A percentile compares a stretch with the other conserved stretches of the same genome.
These are phyloP conservation scores for Donacobius atricapilla DNA, from an alignment of 2,113 vertebrate genomes.

Conservation along the genomic window DNA sequence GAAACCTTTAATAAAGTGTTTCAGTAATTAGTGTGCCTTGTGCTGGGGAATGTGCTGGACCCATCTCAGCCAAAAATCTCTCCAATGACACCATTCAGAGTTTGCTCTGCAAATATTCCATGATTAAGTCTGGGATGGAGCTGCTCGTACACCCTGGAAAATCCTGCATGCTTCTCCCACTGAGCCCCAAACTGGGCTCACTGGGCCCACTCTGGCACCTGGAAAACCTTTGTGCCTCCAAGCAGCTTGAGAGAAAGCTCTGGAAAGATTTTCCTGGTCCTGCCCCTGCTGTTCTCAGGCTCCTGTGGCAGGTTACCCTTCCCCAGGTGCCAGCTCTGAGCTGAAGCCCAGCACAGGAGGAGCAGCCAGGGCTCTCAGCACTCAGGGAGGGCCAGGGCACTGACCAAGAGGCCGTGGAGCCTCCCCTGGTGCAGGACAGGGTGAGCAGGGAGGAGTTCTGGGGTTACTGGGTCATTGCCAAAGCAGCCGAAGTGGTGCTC, in stretches of 20 bases:
- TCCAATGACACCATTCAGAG: accelerated
- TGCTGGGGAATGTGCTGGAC: neutral
- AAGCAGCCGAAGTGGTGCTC: neutral
- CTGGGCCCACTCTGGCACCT: neutral
- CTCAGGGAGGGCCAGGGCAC: no score
- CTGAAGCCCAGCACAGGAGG: no score
- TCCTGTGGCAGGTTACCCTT: neutral
- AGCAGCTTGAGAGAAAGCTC: neutral
- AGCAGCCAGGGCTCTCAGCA: neutral
- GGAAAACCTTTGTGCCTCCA: neutral
- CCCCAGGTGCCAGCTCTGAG: neutral
- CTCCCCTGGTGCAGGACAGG: neutral
- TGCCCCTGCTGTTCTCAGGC: neutral
- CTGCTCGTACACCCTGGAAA: neutral
- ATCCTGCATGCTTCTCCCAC: neutral
- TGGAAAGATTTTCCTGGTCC: neutral
- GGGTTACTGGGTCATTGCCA: neutral
- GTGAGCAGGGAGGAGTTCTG: neutral
- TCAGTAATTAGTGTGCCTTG: neutral
- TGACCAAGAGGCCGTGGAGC: neutral
- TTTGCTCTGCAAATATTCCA: neutral
- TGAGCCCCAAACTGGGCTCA: neutral
- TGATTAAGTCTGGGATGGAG: neutral
- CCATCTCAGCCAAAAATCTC: neutral
- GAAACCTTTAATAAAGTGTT: neutral